These are phyloP conservation scores for Nannobrachium achirus DNA, from an alignment of 2,113 vertebrate species.

Conservation along the genomic window DNA sequence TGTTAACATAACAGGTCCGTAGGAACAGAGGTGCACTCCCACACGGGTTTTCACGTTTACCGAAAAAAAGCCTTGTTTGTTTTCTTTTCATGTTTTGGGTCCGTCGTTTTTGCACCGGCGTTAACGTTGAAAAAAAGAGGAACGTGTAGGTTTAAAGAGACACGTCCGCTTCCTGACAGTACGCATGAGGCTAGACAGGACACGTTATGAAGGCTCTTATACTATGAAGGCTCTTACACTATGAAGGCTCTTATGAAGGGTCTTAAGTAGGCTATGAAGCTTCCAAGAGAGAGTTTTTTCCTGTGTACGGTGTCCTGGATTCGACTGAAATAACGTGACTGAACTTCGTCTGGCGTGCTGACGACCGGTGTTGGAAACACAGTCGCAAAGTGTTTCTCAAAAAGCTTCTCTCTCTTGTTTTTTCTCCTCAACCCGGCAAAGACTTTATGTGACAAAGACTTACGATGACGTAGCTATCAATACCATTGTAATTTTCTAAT, in stretches of 20 bases:
- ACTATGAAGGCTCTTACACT: background rate
- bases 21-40: no score
- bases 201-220: background rate
- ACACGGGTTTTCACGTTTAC: no score
- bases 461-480: no score
- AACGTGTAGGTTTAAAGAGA: conserved; percentile 5
- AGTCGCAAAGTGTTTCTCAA: background rate
- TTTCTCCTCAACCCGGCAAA: no score
- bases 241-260: background rate
- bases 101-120: background rate
- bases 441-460: no score
- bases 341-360: conserved; percentile 1
- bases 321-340: background rate
- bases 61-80: no score
- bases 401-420: background rate
- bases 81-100: background rate
- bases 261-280: background rate
- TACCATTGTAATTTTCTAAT: no score
- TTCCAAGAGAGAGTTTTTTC: conserved; percentile 3
- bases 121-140: background rate
- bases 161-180: background rate
- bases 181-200: background rate
- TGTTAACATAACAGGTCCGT: no score
- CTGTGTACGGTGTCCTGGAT: background rate
- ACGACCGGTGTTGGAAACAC: background rate